A percentile compares a stretch with the other conserved stretches of the same genome.
phyloP scores from a whole-genome alignment of 2,797 vertebrate genomes.

The Coranthus polyacanthus region DNA sequence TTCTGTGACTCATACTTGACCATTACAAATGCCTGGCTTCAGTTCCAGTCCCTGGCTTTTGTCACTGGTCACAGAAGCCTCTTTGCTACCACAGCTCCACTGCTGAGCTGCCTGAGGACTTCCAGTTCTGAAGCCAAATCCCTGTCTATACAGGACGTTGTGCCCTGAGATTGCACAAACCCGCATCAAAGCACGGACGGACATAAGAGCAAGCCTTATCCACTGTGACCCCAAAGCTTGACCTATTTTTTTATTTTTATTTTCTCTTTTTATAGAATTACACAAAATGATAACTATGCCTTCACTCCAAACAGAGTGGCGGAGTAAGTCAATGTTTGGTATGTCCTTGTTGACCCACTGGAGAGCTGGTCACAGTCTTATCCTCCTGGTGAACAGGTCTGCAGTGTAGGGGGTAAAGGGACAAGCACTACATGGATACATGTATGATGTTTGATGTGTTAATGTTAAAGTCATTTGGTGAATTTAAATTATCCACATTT shows the following conservation, averaged over 20 bases:
- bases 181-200: constrained; percentile 32
- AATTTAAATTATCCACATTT: constrained; percentile 11
- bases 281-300: constrained; percentile 41
- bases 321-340: constrained; percentile 13
- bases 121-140: constrained; percentile 58
- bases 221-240: constrained; percentile 79
- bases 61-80: constrained; percentile 50
- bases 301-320: constrained; percentile 25
- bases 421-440: constrained; percentile 30
- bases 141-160: constrained; percentile 34
- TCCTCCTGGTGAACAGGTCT: constrained; percentile 22
- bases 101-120: constrained; percentile 62
- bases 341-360: constrained; percentile 16
- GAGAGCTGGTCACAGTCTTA: constrained; percentile 26
- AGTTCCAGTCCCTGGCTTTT: constrained; percentile 29
- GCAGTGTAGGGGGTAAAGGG: constrained; percentile 14
- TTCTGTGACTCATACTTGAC: constrained; percentile 7
- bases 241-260: constrained; percentile 56
- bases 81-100: constrained; percentile 39
- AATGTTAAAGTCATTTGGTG: constrained; percentile 19
- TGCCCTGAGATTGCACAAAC: constrained; percentile 26
- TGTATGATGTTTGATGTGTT: constrained; percentile 5
- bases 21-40: constrained; percentile 23
- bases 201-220: constrained; percentile 74
- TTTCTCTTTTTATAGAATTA: constrained; percentile 51